Percentiles rank a stretch among this genome's conserved stretches.
These are phyloP conservation scores for Apaloderma vittatum DNA, from an alignment of 2,113 vertebrate species.

Conservation along the genomic window DNA sequence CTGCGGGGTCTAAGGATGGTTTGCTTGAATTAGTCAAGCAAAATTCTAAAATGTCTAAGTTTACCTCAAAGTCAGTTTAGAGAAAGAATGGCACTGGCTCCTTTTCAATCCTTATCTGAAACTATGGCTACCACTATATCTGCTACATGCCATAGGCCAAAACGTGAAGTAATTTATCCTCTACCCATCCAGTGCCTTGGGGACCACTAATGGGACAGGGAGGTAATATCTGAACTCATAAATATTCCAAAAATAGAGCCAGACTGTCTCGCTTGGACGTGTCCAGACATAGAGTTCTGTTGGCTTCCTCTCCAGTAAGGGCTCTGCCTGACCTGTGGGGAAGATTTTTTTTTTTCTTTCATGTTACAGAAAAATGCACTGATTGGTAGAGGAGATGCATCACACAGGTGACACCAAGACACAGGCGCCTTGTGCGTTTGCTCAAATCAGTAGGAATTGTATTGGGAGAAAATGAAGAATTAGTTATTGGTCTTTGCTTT, in stretches of 20 bases:
- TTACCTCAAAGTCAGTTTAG: neutral
- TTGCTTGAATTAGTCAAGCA: neutral
- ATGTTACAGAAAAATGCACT: neutral
- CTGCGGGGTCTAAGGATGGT: neutral
- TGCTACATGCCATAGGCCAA: neutral
- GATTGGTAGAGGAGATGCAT: neutral
- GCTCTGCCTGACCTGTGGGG: neutral
- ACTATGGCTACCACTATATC: neutral
- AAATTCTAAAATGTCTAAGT: neutral
- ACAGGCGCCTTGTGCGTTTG: neutral
- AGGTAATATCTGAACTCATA: neutral
- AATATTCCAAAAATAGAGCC: conserved; percentile 21
- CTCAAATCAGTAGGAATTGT: neutral
- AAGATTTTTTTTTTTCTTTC: neutral
- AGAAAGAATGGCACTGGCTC: neutral
- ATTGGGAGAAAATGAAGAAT: neutral
- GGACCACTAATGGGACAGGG: neutral
- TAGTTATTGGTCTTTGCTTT: neutral
- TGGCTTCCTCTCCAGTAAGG: neutral
- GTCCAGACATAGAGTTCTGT: neutral
- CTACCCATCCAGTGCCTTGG: neutral
- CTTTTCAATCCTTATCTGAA: neutral
- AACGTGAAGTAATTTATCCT: neutral
- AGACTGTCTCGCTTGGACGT: neutral
- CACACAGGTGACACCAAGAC: neutral